These are phyloP conservation scores for Periphyllus acericola DNA, from an alignment of 2,888 invertebrate genomes.

Conservation along the genomic window DNA sequence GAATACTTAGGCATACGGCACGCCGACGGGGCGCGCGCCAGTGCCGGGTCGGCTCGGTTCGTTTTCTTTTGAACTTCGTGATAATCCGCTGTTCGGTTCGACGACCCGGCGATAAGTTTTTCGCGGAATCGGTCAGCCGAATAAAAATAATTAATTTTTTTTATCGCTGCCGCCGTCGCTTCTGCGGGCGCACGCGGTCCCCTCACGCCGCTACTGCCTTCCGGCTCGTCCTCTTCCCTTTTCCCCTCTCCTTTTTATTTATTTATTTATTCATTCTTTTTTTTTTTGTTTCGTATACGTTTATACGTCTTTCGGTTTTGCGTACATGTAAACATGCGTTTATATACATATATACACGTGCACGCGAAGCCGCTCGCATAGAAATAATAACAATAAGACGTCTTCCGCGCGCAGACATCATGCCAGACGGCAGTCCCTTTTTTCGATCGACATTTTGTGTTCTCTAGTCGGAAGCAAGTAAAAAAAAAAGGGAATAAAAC, in stretches of 20 bases:
- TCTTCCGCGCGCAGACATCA: neutral
- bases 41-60: neutral
- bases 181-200: neutral
- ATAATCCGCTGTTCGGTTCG: conserved; percentile 14
- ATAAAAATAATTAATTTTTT: conserved; percentile 44
- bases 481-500: neutral
- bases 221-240: too few species aligned
- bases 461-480: neutral
- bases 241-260: neutral
- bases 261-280: neutral
- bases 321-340: too few species aligned
- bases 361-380: neutral
- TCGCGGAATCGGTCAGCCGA: conserved; percentile 3
- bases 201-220: neutral
- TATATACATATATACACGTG: neutral
- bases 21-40: neutral
- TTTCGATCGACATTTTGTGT: neutral
- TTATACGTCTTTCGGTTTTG: too few species aligned
- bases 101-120: conserved; percentile 22
- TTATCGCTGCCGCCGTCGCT: neutral
- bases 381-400: conserved; percentile 13
- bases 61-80: conserved; percentile 11
- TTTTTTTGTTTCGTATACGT: too few species aligned
- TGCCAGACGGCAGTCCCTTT: neutral
- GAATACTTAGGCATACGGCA: neutral